These are phyloP conservation scores for Bugula neritina DNA, from an alignment of 2,888 invertebrate species.

Conservation along the genomic window DNA sequence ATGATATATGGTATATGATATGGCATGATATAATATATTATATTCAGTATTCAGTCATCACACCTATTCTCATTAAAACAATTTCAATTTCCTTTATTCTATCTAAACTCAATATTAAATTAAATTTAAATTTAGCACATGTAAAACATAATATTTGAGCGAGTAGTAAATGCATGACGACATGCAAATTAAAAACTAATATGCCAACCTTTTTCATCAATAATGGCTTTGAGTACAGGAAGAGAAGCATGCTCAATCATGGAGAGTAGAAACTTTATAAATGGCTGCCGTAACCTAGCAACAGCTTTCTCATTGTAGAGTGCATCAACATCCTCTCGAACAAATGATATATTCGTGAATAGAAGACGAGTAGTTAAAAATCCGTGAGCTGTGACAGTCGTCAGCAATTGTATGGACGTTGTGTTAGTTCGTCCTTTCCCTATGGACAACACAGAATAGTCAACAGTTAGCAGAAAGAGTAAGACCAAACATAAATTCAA, in stretches of 20 bases:
- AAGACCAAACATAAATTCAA: too few species aligned
- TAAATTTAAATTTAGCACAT: too few species aligned
- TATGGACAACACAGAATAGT: too few species aligned
- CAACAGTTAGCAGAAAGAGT: too few species aligned
- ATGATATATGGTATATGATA: too few species aligned
- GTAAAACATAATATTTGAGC: too few species aligned
- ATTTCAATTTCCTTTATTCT: too few species aligned
- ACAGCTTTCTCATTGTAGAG: neutral
- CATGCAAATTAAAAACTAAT: too few species aligned
- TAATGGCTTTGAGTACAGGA: constrained; percentile 13
- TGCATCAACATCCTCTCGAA: neutral
- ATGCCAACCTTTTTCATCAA: constrained; percentile 22
- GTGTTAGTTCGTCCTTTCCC: neutral
- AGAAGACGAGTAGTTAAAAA: neutral
- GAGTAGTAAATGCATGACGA: too few species aligned
- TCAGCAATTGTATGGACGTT: neutral
- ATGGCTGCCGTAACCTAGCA: constrained; percentile 11
- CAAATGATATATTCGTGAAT: neutral
- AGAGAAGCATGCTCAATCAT: neutral
- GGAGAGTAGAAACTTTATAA: constrained; percentile 4
- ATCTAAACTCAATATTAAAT: too few species aligned
- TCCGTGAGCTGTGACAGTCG: neutral
- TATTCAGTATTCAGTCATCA: neutral
- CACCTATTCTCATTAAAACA: too few species aligned
- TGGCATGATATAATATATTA: neutral